phyloP scores from a whole-genome alignment of 2,797 vertebrate genomes.

The Austrolebias charrua region DNA sequence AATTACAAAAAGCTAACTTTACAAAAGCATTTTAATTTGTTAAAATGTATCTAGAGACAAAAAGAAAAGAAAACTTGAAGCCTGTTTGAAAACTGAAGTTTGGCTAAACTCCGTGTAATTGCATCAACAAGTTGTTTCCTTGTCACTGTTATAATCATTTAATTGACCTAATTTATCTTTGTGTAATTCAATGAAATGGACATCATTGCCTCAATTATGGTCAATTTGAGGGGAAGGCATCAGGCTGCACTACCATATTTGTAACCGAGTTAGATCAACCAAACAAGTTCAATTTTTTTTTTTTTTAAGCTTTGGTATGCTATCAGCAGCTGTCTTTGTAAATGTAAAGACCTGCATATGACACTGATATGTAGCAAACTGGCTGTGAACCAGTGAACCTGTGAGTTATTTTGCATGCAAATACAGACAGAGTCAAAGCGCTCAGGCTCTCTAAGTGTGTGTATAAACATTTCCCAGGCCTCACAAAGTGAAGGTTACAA shows the following conservation, averaged over 20 bases:
- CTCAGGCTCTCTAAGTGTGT: background rate
- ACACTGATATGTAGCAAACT: background rate
- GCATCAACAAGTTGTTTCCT: slow-evolving; percentile 17
- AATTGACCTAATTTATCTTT: slow-evolving; percentile 38
- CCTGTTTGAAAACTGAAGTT: background rate
- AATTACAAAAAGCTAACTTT: background rate
- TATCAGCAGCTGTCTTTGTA: slow-evolving; percentile 22
- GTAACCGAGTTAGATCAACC: slow-evolving; percentile 55
- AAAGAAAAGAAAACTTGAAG: background rate
- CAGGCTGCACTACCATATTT: slow-evolving; percentile 15
- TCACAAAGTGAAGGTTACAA: background rate
- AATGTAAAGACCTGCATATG: background rate
- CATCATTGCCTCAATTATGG: slow-evolving; percentile 15
- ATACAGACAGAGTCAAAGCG: background rate
- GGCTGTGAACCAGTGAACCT: background rate
- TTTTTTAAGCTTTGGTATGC: slow-evolving; percentile 46
- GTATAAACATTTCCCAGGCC: background rate
- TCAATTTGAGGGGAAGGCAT: slow-evolving; percentile 36
- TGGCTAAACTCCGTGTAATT: slow-evolving; percentile 2
- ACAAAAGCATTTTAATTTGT: background rate
- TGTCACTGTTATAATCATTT: slow-evolving; percentile 14
- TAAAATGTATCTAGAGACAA: background rate
- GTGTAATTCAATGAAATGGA: slow-evolving; percentile 35
- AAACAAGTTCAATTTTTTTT: slow-evolving; percentile 43
- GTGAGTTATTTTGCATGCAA: background rate